Evolutionary conservation across 2,797 vertebrate genomes (phyloP).

Genomic region (Smutsia temminckii): DNA sequence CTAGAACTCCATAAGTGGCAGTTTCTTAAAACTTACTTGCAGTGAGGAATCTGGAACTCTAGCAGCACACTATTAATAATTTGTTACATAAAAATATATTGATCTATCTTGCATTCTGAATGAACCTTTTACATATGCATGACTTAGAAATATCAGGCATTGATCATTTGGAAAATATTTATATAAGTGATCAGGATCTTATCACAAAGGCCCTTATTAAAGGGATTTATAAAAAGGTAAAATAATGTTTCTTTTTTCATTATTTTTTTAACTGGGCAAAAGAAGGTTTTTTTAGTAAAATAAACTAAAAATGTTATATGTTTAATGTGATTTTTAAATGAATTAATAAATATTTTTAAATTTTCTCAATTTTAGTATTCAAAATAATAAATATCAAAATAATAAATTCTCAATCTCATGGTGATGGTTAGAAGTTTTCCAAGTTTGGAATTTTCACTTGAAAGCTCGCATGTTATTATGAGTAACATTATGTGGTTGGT

Average conservation of each 20-base stretch:
- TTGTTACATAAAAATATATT: neutral
- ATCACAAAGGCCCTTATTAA: neutral
- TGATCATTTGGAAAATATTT: constrained; percentile 16
- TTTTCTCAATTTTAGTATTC: neutral
- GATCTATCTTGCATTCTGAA: neutral
- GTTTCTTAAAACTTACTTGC: neutral
- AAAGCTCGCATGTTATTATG: neutral
- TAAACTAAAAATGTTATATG: neutral
- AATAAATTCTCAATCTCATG: neutral
- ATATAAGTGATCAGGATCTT: neutral
- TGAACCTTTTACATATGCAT: neutral
- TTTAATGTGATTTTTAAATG: neutral
- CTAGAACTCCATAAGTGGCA: neutral
- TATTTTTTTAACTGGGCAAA: neutral
- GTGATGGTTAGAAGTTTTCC: neutral
- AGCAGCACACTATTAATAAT: neutral
- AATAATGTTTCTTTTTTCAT: neutral
- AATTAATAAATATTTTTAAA: neutral
- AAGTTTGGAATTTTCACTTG: constrained; percentile 5
- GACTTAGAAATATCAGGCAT: neutral
- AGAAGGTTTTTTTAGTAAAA: neutral
- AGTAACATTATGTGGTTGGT: neutral
- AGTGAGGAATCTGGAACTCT: neutral
- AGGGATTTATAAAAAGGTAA: neutral
- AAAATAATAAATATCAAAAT: neutral